Conservation (phyloP, 2,113 vertebrate genomes). For the Theropithecus gelada region DNA sequence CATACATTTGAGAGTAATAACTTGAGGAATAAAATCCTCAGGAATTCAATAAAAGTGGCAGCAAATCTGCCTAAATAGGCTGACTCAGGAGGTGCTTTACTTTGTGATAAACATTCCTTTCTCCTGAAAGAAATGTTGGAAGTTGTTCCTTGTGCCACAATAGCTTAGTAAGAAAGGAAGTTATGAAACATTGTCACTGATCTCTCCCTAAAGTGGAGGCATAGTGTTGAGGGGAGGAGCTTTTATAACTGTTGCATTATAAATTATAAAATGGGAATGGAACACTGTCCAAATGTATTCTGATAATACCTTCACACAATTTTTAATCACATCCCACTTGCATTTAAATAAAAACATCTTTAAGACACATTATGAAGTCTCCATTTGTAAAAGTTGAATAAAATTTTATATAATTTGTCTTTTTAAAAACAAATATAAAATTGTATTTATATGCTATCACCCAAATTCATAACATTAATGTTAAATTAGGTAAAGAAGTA, state of each 20-base stretch:
- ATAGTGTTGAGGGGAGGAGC: not conserved
- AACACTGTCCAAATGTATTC: not conserved
- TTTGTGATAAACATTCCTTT: slow-evolving; percentile 32
- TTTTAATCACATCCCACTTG: not conserved
- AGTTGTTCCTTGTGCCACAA: not conserved
- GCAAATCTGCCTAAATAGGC: slow-evolving; percentile 50
- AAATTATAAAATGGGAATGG: not conserved
- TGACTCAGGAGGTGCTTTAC: slow-evolving; percentile 27
- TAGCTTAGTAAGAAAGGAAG: not conserved
- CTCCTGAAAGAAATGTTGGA: slow-evolving; percentile 1
- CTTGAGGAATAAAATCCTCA: slow-evolving; percentile 44
- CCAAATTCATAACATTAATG: not conserved
- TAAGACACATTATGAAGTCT: not conserved
- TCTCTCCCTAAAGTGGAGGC: not conserved
- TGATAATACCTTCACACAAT: not conserved
- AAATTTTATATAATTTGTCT: not conserved
- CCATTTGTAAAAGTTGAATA: not conserved
- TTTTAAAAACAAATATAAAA: not conserved
- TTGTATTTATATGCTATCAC: not conserved
- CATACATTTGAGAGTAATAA: slow-evolving; percentile 48
- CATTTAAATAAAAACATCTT: not conserved
- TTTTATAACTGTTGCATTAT: not conserved
- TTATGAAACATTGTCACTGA: not conserved
- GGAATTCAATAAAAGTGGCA: slow-evolving; percentile 60
- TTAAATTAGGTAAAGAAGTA: not conserved